Evolutionary conservation across 2,797 vertebrate genomes (phyloP).

Genomic region (Sebastes oblongus): DNA sequence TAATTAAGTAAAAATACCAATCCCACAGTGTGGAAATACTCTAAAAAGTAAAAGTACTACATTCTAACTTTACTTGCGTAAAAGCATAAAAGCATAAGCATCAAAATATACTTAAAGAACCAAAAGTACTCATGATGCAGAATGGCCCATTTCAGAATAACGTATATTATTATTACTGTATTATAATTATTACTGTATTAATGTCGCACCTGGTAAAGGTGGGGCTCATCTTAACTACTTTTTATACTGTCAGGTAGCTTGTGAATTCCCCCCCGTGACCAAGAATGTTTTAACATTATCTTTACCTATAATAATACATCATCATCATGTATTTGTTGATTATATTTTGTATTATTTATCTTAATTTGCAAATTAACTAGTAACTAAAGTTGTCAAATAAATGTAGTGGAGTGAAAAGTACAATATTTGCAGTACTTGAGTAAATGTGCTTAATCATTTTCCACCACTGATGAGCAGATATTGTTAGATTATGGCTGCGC

Average conservation of each 20-base stretch:
- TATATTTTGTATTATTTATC: not conserved
- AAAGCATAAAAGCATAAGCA: not conserved
- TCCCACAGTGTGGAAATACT: not conserved
- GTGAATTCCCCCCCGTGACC: not conserved
- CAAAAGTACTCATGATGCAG: not conserved
- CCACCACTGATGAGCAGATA: not conserved
- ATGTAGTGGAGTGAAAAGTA: not conserved
- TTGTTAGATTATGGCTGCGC: no score
- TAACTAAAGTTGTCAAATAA: not conserved
- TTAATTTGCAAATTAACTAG: not conserved
- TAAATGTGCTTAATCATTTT: not conserved
- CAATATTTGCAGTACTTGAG: not conserved
- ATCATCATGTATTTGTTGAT: not conserved
- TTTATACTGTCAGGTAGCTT: not conserved
- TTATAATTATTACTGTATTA: not conserved
- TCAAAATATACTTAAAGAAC: not conserved
- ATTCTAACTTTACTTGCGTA: no score
- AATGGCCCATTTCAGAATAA: not conserved
- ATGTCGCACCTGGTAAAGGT: not conserved
- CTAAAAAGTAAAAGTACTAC: not conserved
- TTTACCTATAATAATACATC: not conserved
- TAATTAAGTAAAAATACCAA: no score
- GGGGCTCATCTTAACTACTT: no score
- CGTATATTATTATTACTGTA: not conserved
- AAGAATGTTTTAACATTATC: not conserved